Conservation (phyloP, 2,113 vertebrate genomes). For the Penelope pileata region DNA sequence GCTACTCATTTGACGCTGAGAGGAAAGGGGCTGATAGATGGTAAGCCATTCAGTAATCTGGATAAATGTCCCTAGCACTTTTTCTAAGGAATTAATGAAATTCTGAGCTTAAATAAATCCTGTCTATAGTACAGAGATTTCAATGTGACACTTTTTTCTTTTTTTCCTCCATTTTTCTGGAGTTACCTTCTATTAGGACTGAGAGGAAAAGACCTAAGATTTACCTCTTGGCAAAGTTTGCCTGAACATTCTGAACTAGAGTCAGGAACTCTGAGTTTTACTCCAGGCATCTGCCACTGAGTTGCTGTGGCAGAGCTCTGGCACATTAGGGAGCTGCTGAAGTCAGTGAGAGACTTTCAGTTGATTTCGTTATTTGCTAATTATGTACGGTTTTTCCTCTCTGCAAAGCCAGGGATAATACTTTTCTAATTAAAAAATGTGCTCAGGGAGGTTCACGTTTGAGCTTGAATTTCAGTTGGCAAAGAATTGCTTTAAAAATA, state of each 20-base stretch:
- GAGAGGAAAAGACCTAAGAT: background rate
- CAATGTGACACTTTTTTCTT: background rate
- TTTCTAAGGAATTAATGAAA: background rate
- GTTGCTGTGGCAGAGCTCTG: background rate
- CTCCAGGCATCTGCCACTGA: background rate
- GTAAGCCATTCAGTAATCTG: background rate
- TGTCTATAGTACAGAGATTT: background rate
- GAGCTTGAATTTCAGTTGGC: background rate
- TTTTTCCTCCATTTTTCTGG: background rate
- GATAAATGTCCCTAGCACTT: background rate
- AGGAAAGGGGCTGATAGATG: background rate
- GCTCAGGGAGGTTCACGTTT: background rate
- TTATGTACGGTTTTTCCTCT: background rate
- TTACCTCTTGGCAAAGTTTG: background rate
- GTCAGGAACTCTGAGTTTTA: background rate
- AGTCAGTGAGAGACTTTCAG: background rate
- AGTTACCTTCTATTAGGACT: background rate
- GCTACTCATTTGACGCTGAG: background rate
- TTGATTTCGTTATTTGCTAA: background rate
- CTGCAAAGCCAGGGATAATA: constrained; percentile 5
- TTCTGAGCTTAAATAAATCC: background rate
- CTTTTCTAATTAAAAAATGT: constrained; percentile 32
- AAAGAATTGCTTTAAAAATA: background rate
- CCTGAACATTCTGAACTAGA: background rate
- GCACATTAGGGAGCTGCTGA: background rate